Base-by-base conservation (phyloP, 1,140 invertebrate genomes). In the Gonioctena quinquepunctata region DNA sequence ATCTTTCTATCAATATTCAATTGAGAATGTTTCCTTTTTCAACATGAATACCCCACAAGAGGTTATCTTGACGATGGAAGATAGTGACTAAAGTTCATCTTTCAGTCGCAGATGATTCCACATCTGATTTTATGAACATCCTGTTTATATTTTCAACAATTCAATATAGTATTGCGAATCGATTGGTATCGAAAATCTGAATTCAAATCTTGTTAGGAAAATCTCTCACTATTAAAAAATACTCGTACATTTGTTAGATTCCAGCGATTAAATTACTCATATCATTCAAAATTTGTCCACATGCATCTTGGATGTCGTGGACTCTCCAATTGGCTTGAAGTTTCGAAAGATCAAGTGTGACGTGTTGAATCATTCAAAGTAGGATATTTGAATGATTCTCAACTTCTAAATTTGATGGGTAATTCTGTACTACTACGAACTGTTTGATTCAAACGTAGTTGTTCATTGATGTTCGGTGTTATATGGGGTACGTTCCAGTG, bases 121-220 rank as follows among this genome's bases (percentile, higher is more conserved):
- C n/a, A n/a, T n/a, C n/a, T n/a, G n/a, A n/a, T n/a, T n/a, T n/a
- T n/a, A n/a, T n/a, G n/a, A n/a, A n/a, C n/a, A n/a, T n/a, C n/a
- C n/a, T n/a, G n/a, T n/a, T n/a, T n/a, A n/a, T n/a, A n/a, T n/a
- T n/a, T n/a, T n/a, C n/a, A n/a, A 28, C 27, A 11, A 7, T 28
- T 1, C 2, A 28, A 2, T 1, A 2, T 1, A 28, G 27, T 28
- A 7, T 1, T 27, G 66, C 68, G 56, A 57, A 74, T 2, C 65
- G 71, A 56, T 27, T 61, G 67, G 56, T 49, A 74, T 2, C 65
- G 71, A 56, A 72, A 77, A 48, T 76, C 59, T 16, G 75, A 33
- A 71, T 79, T 68, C 18, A 80, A 62, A 72, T 81, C 72, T 27
- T 80, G 68, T 68, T 81, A 78, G 8, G 79, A 77, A 74, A 72